These are phyloP conservation scores for Siderastrea radians DNA, from an alignment of 92 coral and sea anemone species.

Conservation along the genomic window DNA sequence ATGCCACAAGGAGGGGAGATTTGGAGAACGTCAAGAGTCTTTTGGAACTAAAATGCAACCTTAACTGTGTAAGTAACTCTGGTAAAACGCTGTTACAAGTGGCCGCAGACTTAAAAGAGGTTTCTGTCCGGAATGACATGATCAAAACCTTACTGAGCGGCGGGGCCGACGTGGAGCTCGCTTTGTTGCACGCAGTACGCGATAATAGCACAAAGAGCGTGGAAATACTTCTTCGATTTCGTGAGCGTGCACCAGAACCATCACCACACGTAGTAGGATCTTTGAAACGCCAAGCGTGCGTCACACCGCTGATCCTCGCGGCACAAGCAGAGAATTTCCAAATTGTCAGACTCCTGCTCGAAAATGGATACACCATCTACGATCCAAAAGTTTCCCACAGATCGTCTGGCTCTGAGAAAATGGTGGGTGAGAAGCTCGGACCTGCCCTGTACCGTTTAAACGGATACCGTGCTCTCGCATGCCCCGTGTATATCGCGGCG, in stretches of 20 bases:
- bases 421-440: constrained; percentile 49
- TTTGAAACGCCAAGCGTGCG: constrained; percentile 9
- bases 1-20: constrained; percentile 14
- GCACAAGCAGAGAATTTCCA: constrained; percentile 75
- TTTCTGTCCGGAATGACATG: constrained; percentile 57
- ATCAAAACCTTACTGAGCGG: constrained; percentile 61
- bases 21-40: constrained; percentile 8
- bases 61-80: constrained; percentile 70
- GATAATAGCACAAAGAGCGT: constrained; percentile 65
- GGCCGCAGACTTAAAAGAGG: constrained; percentile 45
- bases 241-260: background rate
- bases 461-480: constrained; percentile 73
- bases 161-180: constrained; percentile 82
- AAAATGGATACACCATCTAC: constrained; percentile 62
- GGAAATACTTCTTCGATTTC: constrained; percentile 67
- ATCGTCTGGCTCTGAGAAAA: constrained; percentile 22
- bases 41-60: constrained; percentile 19
- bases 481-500: constrained; percentile 75
- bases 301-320: constrained; percentile 81
- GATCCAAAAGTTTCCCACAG: background rate
- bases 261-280: background rate
- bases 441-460: constrained; percentile 74
- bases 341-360: constrained; percentile 68
- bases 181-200: constrained; percentile 81
- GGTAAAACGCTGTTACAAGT: constrained; percentile 86